Evolutionary conservation across 2,797 vertebrate genomes (phyloP).

Genomic region (Poecilia wingei): DNA sequence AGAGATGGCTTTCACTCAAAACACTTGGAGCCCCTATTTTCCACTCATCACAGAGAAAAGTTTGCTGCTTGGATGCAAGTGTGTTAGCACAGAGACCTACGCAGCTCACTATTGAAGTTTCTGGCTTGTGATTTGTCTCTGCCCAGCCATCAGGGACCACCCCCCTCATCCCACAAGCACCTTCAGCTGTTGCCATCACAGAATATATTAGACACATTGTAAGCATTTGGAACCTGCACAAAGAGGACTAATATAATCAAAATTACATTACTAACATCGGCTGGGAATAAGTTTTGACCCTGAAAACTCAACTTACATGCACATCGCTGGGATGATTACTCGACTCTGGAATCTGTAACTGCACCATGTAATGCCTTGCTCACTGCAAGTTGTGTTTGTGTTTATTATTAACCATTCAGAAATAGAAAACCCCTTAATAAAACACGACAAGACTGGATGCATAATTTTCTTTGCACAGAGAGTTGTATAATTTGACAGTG

Average conservation of each 20-base stretch:
- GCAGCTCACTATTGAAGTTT: constrained; percentile 67
- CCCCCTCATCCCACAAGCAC: constrained; percentile 57
- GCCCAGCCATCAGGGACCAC: constrained; percentile 66
- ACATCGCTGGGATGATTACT: constrained; percentile 50
- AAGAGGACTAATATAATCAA: constrained; percentile 88
- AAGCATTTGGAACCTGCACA: constrained; percentile 85
- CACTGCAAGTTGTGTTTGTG: background rate
- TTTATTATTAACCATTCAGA: constrained; percentile 23
- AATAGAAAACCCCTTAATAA: constrained; percentile 7
- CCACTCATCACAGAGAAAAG: constrained; percentile 83
- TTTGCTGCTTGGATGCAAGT: constrained; percentile 77
- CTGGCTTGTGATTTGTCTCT: constrained; percentile 71
- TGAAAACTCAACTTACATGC: constrained; percentile 57
- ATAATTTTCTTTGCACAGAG: background rate
- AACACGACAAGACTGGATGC: background rate
- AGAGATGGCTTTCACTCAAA: constrained; percentile 82
- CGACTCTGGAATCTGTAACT: constrained; percentile 42
- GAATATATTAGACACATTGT: constrained; percentile 85
- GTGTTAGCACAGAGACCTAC: constrained; percentile 74
- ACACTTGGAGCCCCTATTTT: constrained; percentile 82
- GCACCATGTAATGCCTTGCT: constrained; percentile 20
- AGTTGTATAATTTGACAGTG: background rate
- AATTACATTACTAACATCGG: constrained; percentile 82
- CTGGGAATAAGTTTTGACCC: constrained; percentile 60
- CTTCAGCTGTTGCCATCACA: constrained; percentile 66